Base-by-base conservation (phyloP, 2,113 vertebrate species). In the Ifrita kowaldi region DNA sequence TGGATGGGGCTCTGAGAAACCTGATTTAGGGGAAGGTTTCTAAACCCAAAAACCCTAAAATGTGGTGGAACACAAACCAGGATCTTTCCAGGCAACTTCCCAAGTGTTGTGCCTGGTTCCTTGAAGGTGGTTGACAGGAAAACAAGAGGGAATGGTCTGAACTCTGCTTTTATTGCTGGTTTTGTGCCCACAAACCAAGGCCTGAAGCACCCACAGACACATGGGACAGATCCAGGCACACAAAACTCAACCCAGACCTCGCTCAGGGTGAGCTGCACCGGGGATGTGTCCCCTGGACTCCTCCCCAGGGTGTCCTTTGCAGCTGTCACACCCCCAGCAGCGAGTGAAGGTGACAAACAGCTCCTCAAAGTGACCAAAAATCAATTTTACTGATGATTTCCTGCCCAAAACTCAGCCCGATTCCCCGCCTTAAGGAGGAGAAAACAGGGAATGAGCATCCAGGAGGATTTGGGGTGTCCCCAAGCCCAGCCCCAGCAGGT, bases 291-390 rank as follows among this genome's bases (percentile, higher is more conserved):
- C 52, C 57, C 37, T 62, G 77, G 35, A 16, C 33, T 55, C 60
- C 71, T 35, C 24, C 32, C 28, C 0, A 0, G 1, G 14, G 60
- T 5, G 4, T 39, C 21, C 4, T 14, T 4, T 20, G n/a, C 9
- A 10, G 15, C 13, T 87, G 80, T 87, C 81, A 63, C 46, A 53
- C 7, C 23, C 35, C n/a, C 70, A 49, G 52, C 52, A n/a, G 42
- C 3, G 2, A 71, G 30, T 6, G 21, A 56, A 71, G 79, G 70
- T 49, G 67, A 83, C 57, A 88, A 69, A 49, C 9, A 3, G 32
- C 53, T 73, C 42, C 26, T 44, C 53, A 46, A 81, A 63, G 41
- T 13, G 73, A 70, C 76, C 69, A 49, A 49, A 59, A 93, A 69
- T 10, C 22, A 5, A 1, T 60, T 79, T 50, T 89, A 13, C 26